phyloP scores from a whole-genome alignment of 2,113 vertebrate species.

The Toxotes jaculatrix region DNA sequence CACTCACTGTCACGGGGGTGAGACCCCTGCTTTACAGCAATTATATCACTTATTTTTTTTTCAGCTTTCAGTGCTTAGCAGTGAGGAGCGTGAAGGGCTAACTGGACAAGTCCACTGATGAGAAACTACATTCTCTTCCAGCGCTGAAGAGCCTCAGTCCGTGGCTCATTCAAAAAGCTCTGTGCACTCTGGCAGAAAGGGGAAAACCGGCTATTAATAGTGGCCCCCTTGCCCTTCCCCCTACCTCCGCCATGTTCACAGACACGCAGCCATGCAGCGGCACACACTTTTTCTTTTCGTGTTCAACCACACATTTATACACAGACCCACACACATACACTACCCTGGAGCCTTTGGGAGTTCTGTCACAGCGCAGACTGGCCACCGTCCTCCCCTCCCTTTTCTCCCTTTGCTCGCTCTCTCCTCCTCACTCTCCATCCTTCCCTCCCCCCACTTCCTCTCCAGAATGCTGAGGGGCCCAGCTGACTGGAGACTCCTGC shows the following conservation, averaged over 20 bases:
- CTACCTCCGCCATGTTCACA: slow-evolving; percentile 14
- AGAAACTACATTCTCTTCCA: slow-evolving; percentile 15
- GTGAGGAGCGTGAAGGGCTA: slow-evolving; percentile 10
- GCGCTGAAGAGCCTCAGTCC: slow-evolving; percentile 20
- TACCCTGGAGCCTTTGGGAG: slow-evolving; percentile 54
- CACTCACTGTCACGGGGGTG: background rate
- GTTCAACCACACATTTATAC: slow-evolving; percentile 10
- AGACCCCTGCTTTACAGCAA: background rate
- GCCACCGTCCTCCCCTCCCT: slow-evolving; percentile 18
- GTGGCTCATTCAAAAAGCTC: slow-evolving; percentile 40
- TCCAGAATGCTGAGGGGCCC: slow-evolving; percentile 27
- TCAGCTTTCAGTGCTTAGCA: slow-evolving; percentile 2
- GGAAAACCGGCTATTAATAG: slow-evolving; percentile 79
- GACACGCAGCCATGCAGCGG: slow-evolving; percentile 32
- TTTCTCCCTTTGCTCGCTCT: background rate
- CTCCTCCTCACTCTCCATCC: background rate
- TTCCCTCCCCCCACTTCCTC: slow-evolving; percentile 35
- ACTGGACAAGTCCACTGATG: slow-evolving; percentile 9
- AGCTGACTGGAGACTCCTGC: slow-evolving; percentile 30
- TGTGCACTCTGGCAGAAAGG: slow-evolving; percentile 54
- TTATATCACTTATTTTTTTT: background rate
- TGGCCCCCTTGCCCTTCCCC: slow-evolving; percentile 17
- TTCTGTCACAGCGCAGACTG: slow-evolving; percentile 45
- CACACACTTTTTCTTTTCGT: slow-evolving; percentile 29
- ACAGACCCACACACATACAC: slow-evolving; percentile 17